phyloP scores from a whole-genome alignment of 2,113 vertebrate genomes.

The Cacatua alba region DNA sequence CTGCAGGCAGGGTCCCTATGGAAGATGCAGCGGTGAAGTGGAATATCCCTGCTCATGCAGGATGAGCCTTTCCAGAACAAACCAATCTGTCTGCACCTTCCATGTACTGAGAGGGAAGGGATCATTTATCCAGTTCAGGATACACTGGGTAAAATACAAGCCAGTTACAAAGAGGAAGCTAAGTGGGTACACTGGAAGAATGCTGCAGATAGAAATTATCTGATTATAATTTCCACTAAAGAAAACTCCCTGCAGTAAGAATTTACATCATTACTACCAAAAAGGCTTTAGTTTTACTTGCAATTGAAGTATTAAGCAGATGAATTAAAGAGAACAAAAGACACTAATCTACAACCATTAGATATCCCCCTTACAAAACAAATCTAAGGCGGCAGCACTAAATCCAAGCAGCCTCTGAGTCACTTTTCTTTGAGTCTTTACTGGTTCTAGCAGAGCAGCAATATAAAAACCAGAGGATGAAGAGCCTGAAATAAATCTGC shows the following conservation, averaged over 20 bases:
- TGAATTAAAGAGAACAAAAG: neutral
- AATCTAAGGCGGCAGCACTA: rapidly evolving
- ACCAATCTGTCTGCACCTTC: neutral
- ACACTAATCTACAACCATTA: neutral
- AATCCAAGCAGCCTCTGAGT: rapidly evolving
- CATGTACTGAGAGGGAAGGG: neutral
- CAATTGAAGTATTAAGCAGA: neutral
- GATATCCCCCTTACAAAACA: neutral
- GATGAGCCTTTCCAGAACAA: neutral
- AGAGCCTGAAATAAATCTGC: neutral
- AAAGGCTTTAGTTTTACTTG: neutral
- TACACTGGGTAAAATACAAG: neutral
- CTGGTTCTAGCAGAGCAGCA: neutral
- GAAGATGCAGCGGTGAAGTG: neutral
- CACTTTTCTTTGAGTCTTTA: neutral
- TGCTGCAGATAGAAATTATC: neutral
- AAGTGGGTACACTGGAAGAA: rapidly evolving
- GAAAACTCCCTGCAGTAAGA: neutral
- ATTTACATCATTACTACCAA: neutral
- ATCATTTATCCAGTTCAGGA: neutral
- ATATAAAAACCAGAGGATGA: neutral
- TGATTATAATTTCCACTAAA: neutral
- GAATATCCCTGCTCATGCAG: rapidly evolving
- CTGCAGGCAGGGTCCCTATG: rapidly evolving
- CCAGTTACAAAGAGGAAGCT: neutral